A percentile compares a stretch with the other conserved stretches of the same genome.
Evolutionary conservation across 2,113 vertebrate species (phyloP).

Genomic region (Cygnus buccinator): DNA sequence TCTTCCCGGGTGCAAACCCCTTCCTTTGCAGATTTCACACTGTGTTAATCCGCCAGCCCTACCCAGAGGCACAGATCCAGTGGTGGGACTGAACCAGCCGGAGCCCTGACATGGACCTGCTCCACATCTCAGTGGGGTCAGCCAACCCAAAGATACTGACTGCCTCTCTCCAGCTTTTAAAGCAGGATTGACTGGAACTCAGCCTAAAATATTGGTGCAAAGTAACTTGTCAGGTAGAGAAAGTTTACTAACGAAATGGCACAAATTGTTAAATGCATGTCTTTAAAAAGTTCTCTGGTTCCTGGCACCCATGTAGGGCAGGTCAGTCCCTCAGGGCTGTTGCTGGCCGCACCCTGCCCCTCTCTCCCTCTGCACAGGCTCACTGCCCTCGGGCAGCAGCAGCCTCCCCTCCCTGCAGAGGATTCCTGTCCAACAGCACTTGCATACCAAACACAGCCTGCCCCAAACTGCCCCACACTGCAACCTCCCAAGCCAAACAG

Average conservation of each 20-base stretch:
- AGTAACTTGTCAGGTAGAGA: neutral
- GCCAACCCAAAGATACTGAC: neutral
- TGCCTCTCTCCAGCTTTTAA: neutral
- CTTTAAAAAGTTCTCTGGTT: neutral
- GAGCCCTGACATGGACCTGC: neutral
- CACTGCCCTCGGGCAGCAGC: neutral
- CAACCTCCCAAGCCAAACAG: neutral
- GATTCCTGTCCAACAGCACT: neutral
- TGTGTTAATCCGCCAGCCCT: neutral
- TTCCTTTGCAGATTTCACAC: neutral
- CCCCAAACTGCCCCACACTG: neutral
- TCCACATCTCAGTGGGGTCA: neutral
- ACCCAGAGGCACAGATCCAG: neutral
- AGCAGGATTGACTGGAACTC: neutral
- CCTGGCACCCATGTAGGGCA: neutral
- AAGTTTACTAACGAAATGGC: neutral
- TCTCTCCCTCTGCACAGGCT: neutral
- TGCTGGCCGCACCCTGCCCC: neutral
- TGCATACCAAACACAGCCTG: neutral
- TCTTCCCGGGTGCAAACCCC: neutral
- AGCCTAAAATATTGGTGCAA: neutral
- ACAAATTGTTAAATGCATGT: neutral
- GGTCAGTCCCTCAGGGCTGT: neutral
- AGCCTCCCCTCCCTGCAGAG: neutral
- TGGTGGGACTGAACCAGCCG: neutral